Percentiles rank a stretch among this genome's conserved stretches.
Conservation (phyloP, 1,140 invertebrate genomes). For the Helicoverpa zea region DNA sequence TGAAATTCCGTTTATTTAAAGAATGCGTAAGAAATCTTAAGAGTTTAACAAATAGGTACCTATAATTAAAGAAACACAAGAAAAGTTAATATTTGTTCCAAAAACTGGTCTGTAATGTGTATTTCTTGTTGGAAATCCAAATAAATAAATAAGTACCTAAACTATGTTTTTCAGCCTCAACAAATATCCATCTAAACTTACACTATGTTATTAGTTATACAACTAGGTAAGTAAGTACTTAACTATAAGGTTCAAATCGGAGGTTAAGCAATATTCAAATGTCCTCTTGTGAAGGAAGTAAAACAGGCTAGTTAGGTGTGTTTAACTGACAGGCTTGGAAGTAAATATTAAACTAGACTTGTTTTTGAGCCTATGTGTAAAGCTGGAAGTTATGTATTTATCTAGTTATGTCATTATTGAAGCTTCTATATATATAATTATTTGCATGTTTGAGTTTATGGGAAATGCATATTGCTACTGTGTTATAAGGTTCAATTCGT, state of each 20-base stretch:
- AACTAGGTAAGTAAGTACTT: too few species aligned
- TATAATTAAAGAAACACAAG: too few species aligned
- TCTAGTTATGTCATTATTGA: background rate
- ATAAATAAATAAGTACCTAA: too few species aligned
- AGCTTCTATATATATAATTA: background rate
- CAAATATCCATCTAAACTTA: too few species aligned
- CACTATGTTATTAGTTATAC: too few species aligned
- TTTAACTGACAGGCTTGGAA: background rate
- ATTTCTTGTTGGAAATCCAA: too few species aligned
- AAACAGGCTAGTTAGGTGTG: background rate
- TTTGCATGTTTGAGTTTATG: background rate
- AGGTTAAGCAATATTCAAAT: slow-evolving; percentile 24
- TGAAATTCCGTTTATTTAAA: background rate
- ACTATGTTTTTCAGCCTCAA: too few species aligned
- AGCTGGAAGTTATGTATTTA: background rate
- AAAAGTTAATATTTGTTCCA: too few species aligned
- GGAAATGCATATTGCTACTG: background rate
- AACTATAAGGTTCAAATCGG: background rate
- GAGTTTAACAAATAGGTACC: too few species aligned
- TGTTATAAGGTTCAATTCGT: background rate
- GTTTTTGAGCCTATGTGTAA: background rate
- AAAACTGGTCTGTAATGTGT: too few species aligned
- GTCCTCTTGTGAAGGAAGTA: slow-evolving; percentile 7
- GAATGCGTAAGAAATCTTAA: too few species aligned
- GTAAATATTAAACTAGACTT: slow-evolving; percentile 24